phyloP scores from a whole-genome alignment of 2,888 invertebrate genomes.

The Agonopterix subpropinquella region DNA sequence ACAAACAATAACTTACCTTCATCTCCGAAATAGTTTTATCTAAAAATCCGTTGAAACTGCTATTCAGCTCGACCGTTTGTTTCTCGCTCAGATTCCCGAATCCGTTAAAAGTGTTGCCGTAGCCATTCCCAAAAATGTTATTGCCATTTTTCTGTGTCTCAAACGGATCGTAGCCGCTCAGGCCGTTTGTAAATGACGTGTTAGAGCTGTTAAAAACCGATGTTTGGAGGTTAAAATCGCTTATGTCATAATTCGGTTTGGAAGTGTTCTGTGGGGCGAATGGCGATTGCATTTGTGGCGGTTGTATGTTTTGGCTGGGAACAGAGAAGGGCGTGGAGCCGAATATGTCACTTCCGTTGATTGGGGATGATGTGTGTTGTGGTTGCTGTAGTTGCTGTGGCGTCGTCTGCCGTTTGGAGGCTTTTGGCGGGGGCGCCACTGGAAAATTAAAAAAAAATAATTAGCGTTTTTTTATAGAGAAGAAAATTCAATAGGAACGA shows the following conservation, averaged over 20 bases:
- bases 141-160: conserved; percentile 83
- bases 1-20: conserved; percentile 77
- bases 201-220: conserved; percentile 57
- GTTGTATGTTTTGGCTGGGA: conserved; percentile 25
- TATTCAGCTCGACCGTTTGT: conserved; percentile 59
- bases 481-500: too few relatives aligned
- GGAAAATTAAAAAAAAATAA: conserved; percentile 28
- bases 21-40: conserved; percentile 90
- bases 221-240: conserved; percentile 61
- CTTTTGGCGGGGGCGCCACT: conserved; percentile 95
- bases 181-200: conserved; percentile 56
- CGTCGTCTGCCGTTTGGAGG: conserved; percentile 70
- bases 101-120: conserved; percentile 57
- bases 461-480: neutral
- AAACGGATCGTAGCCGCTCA: conserved; percentile 83
- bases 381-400: conserved; percentile 28
- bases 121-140: conserved; percentile 58
- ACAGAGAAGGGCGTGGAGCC: conserved; percentile 85
- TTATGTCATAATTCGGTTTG: conserved; percentile 66
- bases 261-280: conserved; percentile 24
- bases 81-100: conserved; percentile 68
- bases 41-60: conserved; percentile 84
- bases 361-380: conserved; percentile 28
- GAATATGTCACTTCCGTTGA: conserved; percentile 83
- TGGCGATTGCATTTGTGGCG: conserved; percentile 21